These are phyloP conservation scores for Prunella strophiata DNA, from an alignment of 2,797 vertebrate species.

Conservation along the genomic window DNA sequence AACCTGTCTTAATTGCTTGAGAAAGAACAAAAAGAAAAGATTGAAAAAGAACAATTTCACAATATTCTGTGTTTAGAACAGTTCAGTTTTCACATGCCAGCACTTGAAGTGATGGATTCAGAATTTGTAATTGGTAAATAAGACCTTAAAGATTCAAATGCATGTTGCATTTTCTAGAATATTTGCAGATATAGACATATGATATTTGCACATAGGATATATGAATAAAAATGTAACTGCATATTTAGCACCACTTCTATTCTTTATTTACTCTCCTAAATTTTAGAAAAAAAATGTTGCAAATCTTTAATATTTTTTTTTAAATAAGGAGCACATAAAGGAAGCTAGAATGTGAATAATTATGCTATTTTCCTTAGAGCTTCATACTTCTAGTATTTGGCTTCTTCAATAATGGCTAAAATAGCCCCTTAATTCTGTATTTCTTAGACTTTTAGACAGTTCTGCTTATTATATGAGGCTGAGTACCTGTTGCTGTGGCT, in stretches of 20 bases:
- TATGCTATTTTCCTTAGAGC: not conserved
- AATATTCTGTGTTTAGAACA: not conserved
- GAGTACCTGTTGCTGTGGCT: not conserved
- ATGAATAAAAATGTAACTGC: not conserved
- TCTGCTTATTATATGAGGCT: not conserved
- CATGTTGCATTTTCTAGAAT: not conserved
- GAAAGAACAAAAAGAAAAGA: not conserved
- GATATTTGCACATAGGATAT: not conserved
- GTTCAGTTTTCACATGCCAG: not conserved
- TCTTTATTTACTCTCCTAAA: not conserved
- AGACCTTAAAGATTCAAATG: not conserved
- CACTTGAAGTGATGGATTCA: not conserved
- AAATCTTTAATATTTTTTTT: not conserved
- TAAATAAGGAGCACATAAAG: not conserved
- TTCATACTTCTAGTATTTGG: not conserved
- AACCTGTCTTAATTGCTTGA: not conserved
- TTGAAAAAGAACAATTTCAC: not conserved
- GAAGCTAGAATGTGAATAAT: not conserved
- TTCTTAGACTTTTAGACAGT: not conserved
- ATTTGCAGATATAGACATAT: not conserved
- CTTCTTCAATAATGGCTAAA: not conserved
- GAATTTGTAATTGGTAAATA: not conserved
- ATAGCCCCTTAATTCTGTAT: not conserved
- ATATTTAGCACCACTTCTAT: not conserved
- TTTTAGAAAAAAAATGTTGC: not conserved